Base-by-base conservation (phyloP, 1,140 invertebrate species). In the Plutomurus gul region DNA sequence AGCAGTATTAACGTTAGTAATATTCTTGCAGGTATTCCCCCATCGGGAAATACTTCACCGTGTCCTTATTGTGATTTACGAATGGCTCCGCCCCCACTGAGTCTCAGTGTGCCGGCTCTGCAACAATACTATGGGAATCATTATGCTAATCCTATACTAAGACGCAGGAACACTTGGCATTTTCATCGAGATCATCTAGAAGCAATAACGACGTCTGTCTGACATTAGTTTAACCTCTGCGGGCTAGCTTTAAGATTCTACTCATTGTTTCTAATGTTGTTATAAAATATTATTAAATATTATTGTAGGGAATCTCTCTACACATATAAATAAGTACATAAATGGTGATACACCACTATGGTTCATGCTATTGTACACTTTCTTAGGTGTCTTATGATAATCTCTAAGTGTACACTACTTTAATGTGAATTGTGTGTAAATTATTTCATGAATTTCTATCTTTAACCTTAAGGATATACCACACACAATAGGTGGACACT, bases 201-300 rank as follows among this genome's bases (percentile, higher is more conserved):
- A 60, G 78, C 78, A 40, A 76, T 82, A 30, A 82, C 81, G n/a
- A 78, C 81, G 40, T 80, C 81, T 25, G 78, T 82, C 46, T 82
- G 49, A 78, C 40, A 78, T 47, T 72, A 40, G 70, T 20, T 39
- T 39, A 72, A 72, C 11, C 39, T 40, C 70, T 40, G 70, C 70
- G 39, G 70, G 40, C 25, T 72, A 43, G 70, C 39, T 39, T 40
- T 46, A 72, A 72, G 70, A 70, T 37, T 36, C 60, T 37, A 3
- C 27, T 70, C 60, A 25, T 36, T 16, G 39, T 72, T 40, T 72
- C 40, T 8, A n/a, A n/a, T n/a, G n/a, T n/a, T n/a, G n/a, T n/a
- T n/a, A n/a, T n/a, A n/a, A n/a, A n/a, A n/a, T n/a, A n/a, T n/a
- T n/a, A n/a, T n/a, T n/a, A n/a, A n/a, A n/a, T n/a, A n/a, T n/a